Evolutionary conservation across 2,888 invertebrate species (phyloP).

Genomic region (Tethea ocularis): DNA sequence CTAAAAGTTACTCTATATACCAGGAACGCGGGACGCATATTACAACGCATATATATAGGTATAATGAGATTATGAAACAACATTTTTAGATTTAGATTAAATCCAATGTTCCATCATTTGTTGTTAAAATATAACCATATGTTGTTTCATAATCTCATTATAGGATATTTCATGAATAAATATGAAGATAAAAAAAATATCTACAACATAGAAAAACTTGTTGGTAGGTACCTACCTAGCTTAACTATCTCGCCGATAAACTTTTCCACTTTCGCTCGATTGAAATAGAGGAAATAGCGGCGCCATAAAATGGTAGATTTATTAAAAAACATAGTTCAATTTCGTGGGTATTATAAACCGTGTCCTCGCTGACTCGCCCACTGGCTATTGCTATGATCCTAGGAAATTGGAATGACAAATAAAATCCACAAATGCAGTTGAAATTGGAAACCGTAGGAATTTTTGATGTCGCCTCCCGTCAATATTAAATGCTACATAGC

Average conservation of each 20-base stretch:
- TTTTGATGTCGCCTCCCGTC: constrained; percentile 6
- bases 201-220: neutral
- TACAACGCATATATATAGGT: too few species aligned
- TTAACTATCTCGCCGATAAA: neutral
- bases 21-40: too few species aligned
- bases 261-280: constrained; percentile 7
- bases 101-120: too few species aligned
- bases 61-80: too few species aligned
- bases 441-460: constrained; percentile 13
- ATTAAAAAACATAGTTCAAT: constrained; percentile 23
- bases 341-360: constrained; percentile 22
- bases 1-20: too few species aligned
- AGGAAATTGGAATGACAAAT: constrained; percentile 33
- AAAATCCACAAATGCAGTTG: constrained; percentile 27
- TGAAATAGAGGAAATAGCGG: constrained; percentile 12
- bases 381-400: constrained; percentile 14
- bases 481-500: constrained; percentile 28
- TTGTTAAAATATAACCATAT: too few species aligned
- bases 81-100: too few species aligned
- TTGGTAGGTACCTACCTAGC: neutral
- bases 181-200: neutral
- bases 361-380: constrained; percentile 16
- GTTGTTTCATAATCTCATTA: too few species aligned
- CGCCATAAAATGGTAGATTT: constrained; percentile 18
- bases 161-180: neutral